These are phyloP conservation scores for Gopherus evgoodei DNA, from an alignment of 2,113 vertebrate species.

Conservation along the genomic window DNA sequence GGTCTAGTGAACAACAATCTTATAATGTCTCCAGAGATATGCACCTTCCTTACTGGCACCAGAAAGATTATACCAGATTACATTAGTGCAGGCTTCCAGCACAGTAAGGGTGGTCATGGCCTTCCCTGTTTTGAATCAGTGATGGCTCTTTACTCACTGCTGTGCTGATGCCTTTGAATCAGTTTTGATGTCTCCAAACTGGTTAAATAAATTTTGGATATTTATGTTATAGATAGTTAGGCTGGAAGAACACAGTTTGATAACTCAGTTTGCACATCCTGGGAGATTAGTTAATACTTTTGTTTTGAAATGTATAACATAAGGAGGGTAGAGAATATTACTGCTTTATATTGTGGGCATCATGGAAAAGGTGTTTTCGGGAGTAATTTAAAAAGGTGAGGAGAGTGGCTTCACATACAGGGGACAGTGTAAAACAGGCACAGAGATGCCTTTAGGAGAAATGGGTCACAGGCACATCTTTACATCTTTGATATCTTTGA, in stretches of 20 bases:
- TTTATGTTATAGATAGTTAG: conserved; percentile 60
- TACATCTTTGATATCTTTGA: neutral
- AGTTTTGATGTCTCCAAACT: conserved; percentile 24
- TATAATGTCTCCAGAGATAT: conserved; percentile 52
- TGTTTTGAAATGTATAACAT: neutral
- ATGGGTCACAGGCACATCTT: neutral
- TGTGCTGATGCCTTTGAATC: conserved; percentile 44
- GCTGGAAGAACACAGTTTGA: neutral
- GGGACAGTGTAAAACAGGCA: neutral
- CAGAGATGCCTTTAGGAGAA: neutral
- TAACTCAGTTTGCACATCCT: neutral
- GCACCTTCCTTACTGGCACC: conserved; percentile 54
- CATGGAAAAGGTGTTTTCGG: neutral
- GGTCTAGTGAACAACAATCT: neutral
- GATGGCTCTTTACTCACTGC: neutral
- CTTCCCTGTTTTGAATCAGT: conserved; percentile 15
- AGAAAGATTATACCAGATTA: conserved; percentile 56
- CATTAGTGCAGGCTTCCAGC: conserved; percentile 48
- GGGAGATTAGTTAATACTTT: neutral
- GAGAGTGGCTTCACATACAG: neutral
- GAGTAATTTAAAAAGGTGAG: neutral
- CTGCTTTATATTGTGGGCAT: neutral
- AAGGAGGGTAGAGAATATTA: neutral
- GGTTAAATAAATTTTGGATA: conserved; percentile 7
- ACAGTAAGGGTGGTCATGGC: conserved; percentile 3